Percentiles rank a stretch among this genome's conserved stretches.
Conservation (phyloP, 2,113 vertebrate genomes). For the Syngnathus scovelli region DNA sequence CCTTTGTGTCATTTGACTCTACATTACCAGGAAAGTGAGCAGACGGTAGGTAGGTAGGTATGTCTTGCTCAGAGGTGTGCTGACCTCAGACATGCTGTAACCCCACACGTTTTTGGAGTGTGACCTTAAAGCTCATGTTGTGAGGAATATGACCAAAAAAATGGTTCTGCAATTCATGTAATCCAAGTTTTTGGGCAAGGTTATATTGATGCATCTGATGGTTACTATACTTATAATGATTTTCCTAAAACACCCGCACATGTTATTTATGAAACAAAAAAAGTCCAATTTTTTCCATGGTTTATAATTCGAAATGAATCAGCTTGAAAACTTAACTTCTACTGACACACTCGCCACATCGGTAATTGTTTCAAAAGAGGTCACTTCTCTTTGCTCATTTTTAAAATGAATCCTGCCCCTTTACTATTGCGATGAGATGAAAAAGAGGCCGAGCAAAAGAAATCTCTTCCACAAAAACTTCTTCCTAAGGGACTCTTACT, state of each 20-base stretch:
- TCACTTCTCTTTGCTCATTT: constrained; percentile 10
- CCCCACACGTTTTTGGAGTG: background rate
- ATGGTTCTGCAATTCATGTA: background rate
- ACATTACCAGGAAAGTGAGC: constrained; percentile 9
- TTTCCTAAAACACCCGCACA: no score
- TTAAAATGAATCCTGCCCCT: constrained; percentile 6
- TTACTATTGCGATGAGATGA: constrained; percentile 6
- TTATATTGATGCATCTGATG: background rate
- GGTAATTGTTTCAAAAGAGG: constrained; percentile 6
- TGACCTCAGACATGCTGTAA: background rate
- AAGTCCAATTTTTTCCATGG: background rate
- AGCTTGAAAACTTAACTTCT: background rate
- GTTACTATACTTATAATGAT: background rate
- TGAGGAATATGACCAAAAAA: background rate
- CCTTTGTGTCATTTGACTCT: constrained; percentile 3
- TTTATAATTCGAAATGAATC: background rate
- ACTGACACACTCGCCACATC: background rate
- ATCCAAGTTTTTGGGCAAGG: background rate
- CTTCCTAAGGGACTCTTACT: constrained; percentile 17
- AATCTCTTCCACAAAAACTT: constrained; percentile 8
- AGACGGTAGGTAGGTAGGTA: no score
- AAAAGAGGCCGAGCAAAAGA: constrained; percentile 14
- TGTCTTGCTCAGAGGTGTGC: background rate
- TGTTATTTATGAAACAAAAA: no score
- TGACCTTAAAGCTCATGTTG: background rate